Base-by-base conservation (phyloP, 2,888 invertebrate genomes). In the Brachypalpus laphriformis region DNA sequence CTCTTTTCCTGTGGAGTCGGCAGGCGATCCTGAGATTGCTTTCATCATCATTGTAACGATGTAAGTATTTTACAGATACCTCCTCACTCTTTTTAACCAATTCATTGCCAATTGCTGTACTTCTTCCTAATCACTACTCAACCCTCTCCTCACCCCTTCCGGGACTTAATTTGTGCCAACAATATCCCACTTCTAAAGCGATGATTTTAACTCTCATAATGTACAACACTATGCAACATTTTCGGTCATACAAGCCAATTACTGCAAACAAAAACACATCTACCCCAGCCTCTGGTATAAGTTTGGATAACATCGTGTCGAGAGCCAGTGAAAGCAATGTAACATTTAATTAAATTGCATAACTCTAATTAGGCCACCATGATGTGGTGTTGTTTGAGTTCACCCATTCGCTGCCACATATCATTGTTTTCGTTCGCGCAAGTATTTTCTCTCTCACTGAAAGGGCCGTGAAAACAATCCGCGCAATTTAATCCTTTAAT, bases 401-500 rank as follows among this genome's bases (percentile, higher is more conserved):
- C 14, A 25, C 51, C 22, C 1, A 3, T 9, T 18, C 8, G 8
- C 16, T 0, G 8, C 45, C 18, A 16, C 8, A 8, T 8, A n/a
- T 16, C 47, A 14, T 7, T 47, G 9, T n/a, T n/a, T n/a, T n/a
- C n/a, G n/a, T n/a, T n/a, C n/a, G n/a, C n/a, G n/a, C n/a, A n/a
- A n/a, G n/a, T n/a, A n/a, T n/a, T n/a, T n/a, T n/a, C n/a, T n/a
- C n/a, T n/a, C n/a, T n/a, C n/a, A n/a, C n/a, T n/a, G n/a, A n/a
- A n/a, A n/a, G n/a, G n/a, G 4, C 20, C 25, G n/a, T 1, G n/a
- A n/a, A 51, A 28, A 28, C 25, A 18, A 20, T 49, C 49, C 9
- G 47, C 49, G 11, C n/a, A 14, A 51, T 51, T 51, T 51, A 51
- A 51, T 51, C 25, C 51, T 28, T 51, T 51, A 51, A 51, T 51